phyloP scores from a whole-genome alignment of 2,888 invertebrate genomes.

The Agrochola circellaris region DNA sequence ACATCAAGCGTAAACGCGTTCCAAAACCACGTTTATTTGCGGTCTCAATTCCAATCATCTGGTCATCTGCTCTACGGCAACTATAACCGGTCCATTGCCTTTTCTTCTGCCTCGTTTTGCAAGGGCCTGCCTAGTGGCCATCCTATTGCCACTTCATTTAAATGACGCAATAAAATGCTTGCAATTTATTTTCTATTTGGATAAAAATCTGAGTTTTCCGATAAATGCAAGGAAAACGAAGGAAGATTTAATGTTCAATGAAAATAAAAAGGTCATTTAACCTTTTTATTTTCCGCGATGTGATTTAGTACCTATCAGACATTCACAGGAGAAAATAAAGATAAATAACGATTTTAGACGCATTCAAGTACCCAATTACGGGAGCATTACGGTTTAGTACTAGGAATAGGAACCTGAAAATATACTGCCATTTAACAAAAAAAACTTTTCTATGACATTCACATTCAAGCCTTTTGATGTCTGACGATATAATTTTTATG shows the following conservation, averaged over 20 bases:
- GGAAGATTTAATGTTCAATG: constrained; percentile 28
- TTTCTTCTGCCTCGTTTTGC: background rate
- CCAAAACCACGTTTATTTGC: background rate
- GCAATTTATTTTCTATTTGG: constrained; percentile 6
- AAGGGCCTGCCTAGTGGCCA: background rate
- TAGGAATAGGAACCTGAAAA: background rate
- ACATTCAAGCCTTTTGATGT: background rate
- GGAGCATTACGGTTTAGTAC: background rate
- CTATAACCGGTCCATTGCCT: background rate
- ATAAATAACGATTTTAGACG: background rate
- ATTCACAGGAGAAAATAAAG: constrained; percentile 10
- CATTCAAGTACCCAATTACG: constrained; percentile 6
- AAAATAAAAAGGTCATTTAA: constrained; percentile 11
- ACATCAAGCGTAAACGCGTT: background rate
- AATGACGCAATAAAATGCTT: constrained; percentile 14
- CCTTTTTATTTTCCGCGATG: constrained; percentile 19
- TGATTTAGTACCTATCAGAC: background rate
- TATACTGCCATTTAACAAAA: background rate
- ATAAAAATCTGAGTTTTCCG: background rate
- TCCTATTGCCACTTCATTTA: background rate
- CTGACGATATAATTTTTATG: background rate
- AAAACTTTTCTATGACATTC: background rate
- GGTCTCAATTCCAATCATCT: background rate
- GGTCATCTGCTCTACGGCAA: background rate
- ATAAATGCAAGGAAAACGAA: constrained; percentile 18